Base-by-base conservation (phyloP, 1,140 invertebrate species). In the Aphis gossypii region DNA sequence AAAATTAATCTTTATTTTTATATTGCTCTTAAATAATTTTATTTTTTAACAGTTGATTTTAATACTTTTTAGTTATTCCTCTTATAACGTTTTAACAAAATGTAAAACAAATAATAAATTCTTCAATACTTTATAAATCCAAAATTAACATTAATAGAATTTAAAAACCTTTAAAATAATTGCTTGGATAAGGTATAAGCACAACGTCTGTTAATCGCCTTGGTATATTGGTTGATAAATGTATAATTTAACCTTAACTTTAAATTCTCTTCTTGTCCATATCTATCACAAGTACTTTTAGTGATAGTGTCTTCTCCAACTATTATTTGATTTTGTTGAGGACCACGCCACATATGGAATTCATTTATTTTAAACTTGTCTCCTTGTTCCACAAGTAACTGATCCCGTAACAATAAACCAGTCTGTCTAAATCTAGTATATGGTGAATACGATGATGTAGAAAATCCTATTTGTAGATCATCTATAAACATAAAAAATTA, bases 291-390 rank as follows among this genome's bases (percentile, higher is more conserved):
- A 44, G 54, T 38, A 68, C 35, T 54, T 54, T 89, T 25, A 38
- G 3, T 20, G 20, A 44, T 44, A 90, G 38, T 41, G 2, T 46
- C 8, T 56, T 56, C 38, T 30, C 25, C 56, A 46, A 23, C 2
- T 5, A 41, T 20, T 30, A 20, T 7, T 46, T 68, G 1, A n/a
- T 8, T 60, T 60, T 54, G 1, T 88, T 89, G 87, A 38, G 89
- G 89, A 60, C 89, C 89, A 90, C 89, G 89, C 89, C 56, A 68
- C 89, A 90, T 90, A 60, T 14, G 38, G 20, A 90, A 90, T 1
- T 90, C 89, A 68, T 90, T 68, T 21, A 90, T 41, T 68, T 8
- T 46, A 54, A 93, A 93, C 23, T 14, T 44, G 14, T 93, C 51
- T 25, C 82, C 82, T 86, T 93, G 20, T 38, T 41, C 20, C 25